phyloP scores from a whole-genome alignment of 2,797 vertebrate genomes.

The Lepilemur septentrionalis region DNA sequence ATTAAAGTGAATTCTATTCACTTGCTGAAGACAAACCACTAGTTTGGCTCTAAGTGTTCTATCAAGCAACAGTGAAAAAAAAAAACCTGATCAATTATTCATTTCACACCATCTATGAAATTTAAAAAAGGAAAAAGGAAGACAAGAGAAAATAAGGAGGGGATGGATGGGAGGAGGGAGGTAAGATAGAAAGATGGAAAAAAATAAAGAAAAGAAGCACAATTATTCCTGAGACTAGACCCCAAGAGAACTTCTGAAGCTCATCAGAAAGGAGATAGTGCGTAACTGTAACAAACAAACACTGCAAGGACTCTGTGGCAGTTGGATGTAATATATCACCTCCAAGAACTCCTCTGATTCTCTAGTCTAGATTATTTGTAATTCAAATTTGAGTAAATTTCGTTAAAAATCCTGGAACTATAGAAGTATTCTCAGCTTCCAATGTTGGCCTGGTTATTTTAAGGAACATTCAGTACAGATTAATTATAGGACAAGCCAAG shows the following conservation, averaged over 20 bases:
- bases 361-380: neutral
- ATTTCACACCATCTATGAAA: neutral
- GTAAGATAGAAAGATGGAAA: neutral
- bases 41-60: neutral
- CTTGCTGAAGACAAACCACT: neutral
- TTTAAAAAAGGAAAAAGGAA: neutral
- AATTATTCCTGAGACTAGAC: neutral
- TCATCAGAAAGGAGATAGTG: neutral
- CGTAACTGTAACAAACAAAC: neutral
- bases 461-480: neutral
- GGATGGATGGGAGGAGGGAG: neutral
- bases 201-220: neutral
- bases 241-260: constrained; percentile 9
- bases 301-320: neutral
- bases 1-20: neutral
- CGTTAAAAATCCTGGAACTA: neutral
- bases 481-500: neutral
- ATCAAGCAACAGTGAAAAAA: neutral
- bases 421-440: neutral
- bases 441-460: constrained; percentile 20
- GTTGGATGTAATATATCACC: neutral
- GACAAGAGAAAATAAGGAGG: neutral
- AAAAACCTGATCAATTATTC: neutral
- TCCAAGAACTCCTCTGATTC: neutral
- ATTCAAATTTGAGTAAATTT: constrained; percentile 56